Percentiles rank a stretch among this genome's conserved stretches.
Conservation (phyloP, 1,140 invertebrate species). For the Anastrepha ludens region DNA sequence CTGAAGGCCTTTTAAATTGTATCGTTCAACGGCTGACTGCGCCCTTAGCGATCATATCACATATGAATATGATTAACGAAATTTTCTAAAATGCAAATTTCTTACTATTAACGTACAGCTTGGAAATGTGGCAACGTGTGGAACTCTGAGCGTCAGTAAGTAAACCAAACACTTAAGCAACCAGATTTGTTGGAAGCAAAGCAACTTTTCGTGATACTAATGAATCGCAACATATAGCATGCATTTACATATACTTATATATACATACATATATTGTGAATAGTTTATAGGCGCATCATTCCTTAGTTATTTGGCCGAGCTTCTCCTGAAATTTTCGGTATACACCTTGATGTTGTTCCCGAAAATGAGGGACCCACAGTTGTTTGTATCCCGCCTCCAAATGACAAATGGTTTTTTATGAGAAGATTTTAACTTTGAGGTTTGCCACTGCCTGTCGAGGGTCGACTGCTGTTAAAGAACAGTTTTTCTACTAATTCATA, state of each 20-base stretch:
- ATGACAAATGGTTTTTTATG: too few relatives aligned
- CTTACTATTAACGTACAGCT: neutral
- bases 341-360: too few relatives aligned
- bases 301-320: too few relatives aligned
- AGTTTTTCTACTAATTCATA: too few relatives aligned
- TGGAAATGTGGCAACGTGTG: neutral
- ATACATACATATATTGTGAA: neutral
- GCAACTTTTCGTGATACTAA: too few relatives aligned
- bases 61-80: neutral
- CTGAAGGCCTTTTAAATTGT: too few relatives aligned
- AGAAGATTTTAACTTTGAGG: too few relatives aligned
- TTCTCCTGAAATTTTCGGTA: too few relatives aligned
- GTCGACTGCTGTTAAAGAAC: too few relatives aligned
- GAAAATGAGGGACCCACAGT: too few relatives aligned
- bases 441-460: too few relatives aligned
- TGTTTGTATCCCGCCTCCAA: too few relatives aligned
- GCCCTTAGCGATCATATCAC: constrained; percentile 13
- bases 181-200: neutral
- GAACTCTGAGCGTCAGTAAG: neutral
- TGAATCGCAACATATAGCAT: neutral
- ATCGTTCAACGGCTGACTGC: neutral
- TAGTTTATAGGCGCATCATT: neutral
- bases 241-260: neutral
- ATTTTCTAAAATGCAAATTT: neutral
- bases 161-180: neutral